phyloP scores from a whole-genome alignment of 2,113 vertebrate species.

The Procavia capensis region DNA sequence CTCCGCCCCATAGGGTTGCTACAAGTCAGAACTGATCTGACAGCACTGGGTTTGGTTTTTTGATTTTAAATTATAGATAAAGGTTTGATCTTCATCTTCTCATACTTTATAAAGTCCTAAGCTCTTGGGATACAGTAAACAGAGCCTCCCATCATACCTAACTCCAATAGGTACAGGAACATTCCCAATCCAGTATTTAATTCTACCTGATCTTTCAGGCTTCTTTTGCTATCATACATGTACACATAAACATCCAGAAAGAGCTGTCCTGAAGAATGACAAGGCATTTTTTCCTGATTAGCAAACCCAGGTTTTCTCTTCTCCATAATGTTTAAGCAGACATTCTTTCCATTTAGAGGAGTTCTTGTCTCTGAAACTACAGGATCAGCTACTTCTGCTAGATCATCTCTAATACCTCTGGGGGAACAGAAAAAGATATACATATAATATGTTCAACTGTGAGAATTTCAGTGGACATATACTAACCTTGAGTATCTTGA shows the following conservation, averaged over 20 bases:
- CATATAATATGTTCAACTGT: not conserved
- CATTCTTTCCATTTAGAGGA: not conserved
- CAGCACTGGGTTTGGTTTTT: no score
- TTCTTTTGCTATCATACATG: not conserved
- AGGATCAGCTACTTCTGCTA: not conserved
- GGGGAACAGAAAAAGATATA: not conserved
- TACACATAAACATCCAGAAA: not conserved
- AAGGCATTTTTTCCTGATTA: not conserved
- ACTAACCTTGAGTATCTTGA: not conserved
- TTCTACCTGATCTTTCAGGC: not conserved
- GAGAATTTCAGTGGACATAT: not conserved
- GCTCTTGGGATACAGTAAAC: not conserved
- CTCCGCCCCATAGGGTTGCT: no score
- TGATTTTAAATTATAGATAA: not conserved
- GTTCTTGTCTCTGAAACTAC: not conserved
- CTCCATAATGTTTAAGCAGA: not conserved
- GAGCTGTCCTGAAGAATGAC: not conserved
- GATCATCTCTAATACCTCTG: not conserved
- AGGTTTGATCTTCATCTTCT: not conserved
- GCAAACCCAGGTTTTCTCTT: not conserved
- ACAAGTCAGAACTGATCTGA: no score
- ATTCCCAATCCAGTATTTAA: not conserved
- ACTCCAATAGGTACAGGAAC: not conserved
- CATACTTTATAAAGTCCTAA: not conserved
- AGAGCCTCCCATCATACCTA: not conserved